phyloP scores from a whole-genome alignment of 1,140 invertebrate species.

The Paralvinella palmiformis region DNA sequence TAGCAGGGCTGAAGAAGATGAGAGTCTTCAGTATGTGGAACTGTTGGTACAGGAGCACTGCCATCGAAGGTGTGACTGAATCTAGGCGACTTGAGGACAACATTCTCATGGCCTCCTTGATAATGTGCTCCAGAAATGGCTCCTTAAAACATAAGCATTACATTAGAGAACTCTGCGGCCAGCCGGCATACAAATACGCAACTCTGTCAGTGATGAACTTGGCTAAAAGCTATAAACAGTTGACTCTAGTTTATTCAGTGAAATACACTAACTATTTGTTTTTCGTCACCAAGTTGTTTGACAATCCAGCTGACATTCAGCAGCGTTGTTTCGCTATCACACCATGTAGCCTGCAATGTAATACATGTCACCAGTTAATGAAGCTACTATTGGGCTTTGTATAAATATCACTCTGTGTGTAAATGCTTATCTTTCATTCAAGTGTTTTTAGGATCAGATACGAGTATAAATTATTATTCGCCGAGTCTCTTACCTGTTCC shows the following conservation, averaged over 20 bases:
- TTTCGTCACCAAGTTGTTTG: slow-evolving; percentile 16
- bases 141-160: slow-evolving; percentile 34
- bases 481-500: slow-evolving; percentile 30
- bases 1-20: slow-evolving; percentile 32
- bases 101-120: slow-evolving; percentile 35
- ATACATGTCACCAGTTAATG: background rate
- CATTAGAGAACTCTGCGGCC: background rate
- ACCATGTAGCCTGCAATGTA: slow-evolving; percentile 33
- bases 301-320: slow-evolving; percentile 43
- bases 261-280: background rate
- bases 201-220: too few species aligned
- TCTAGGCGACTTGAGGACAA: slow-evolving; percentile 33
- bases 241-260: too few species aligned
- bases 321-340: slow-evolving; percentile 30
- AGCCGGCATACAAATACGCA: too few species aligned
- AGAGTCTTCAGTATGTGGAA: slow-evolving; percentile 39
- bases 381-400: too few species aligned
- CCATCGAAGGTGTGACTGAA: slow-evolving; percentile 32
- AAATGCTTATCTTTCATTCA: too few species aligned
- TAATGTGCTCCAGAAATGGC: slow-evolving; percentile 38
- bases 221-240: too few species aligned
- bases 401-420: too few species aligned
- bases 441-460: too few species aligned
- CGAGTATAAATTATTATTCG: background rate
- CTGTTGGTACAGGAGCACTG: slow-evolving; percentile 37